Evolutionary conservation across 2,113 vertebrate genomes (phyloP).

Genomic region (Tetraodon nigroviridis): DNA sequence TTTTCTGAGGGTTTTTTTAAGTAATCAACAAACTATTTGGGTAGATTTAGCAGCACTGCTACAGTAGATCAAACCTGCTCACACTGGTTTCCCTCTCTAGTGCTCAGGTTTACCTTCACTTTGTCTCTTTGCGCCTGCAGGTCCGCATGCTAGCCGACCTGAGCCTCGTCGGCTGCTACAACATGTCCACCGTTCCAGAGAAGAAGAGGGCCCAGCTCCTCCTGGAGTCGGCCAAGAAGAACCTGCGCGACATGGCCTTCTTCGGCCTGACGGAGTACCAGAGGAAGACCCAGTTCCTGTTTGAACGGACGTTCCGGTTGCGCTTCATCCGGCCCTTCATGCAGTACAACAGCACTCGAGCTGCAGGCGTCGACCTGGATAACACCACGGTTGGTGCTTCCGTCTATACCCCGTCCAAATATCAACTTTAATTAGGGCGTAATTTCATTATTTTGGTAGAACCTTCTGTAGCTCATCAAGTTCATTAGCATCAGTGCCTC

Average conservation of each 20-base stretch:
- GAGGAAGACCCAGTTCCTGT: constrained; percentile 98
- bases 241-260: constrained; percentile 98
- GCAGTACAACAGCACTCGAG: constrained; percentile 97
- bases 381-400: constrained; percentile 75
- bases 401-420: too few species aligned
- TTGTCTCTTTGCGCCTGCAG: constrained; percentile 45
- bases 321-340: constrained; percentile 97
- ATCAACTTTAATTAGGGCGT: too few species aligned
- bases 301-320: constrained; percentile 94
- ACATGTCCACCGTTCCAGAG: constrained; percentile 95
- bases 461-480: too few species aligned
- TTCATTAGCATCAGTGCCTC: too few species aligned
- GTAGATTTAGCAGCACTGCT: too few species aligned
- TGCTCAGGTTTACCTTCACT: too few species aligned
- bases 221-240: constrained; percentile 96
- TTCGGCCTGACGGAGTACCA: constrained; percentile 98
- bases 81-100: too few species aligned
- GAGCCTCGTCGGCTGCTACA: constrained; percentile 98
- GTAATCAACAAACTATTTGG: too few species aligned
- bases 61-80: too few species aligned
- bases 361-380: constrained; percentile 91
- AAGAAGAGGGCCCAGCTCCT: constrained; percentile 92
- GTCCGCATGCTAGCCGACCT: constrained; percentile 96
- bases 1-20: too few species aligned
- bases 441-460: too few species aligned